Conservation (phyloP, 2,888 invertebrate genomes). For the Cacoxenus indagator region DNA sequence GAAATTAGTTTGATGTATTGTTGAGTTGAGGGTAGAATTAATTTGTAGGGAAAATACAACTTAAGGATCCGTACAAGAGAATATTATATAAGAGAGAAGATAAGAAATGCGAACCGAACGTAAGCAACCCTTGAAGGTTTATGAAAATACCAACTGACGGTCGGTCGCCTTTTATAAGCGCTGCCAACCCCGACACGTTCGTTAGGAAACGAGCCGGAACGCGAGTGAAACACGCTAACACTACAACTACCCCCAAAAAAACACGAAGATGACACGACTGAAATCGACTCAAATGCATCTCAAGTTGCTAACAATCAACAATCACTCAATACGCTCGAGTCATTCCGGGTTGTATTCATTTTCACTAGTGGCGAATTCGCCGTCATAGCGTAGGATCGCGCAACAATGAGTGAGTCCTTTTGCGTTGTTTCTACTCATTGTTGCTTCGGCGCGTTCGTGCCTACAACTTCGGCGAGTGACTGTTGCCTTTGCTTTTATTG, state of each 20-base stretch:
- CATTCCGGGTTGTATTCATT: background rate
- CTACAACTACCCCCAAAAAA: constrained; percentile 24
- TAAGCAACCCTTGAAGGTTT: constrained; percentile 72
- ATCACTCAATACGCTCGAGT: background rate
- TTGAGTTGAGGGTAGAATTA: constrained; percentile 62
- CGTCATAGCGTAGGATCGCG: background rate
- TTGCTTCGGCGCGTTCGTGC: constrained; percentile 23
- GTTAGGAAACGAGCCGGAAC: constrained; percentile 22
- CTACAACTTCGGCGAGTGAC: constrained; percentile 4
- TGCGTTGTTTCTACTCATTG: constrained; percentile 31
- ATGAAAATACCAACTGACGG: constrained; percentile 68
- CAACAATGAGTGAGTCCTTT: constrained; percentile 1
- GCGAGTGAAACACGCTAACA: constrained; percentile 10
- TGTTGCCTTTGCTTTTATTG: background rate
- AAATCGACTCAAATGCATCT: background rate
- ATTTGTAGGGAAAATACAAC: constrained; percentile 67
- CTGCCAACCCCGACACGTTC: constrained; percentile 32
- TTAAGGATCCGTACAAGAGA: constrained; percentile 67
- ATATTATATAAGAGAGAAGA: constrained; percentile 72
- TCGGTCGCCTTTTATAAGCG: constrained; percentile 69
- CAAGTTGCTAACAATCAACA: background rate
- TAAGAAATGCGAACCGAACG: constrained; percentile 72
- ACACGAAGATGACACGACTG: too few relatives aligned
- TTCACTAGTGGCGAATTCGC: background rate
- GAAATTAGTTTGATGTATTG: constrained; percentile 48